Conservation (phyloP, 37 sponge, comb jelly and placozoan species). For the Cliona cf. orientalis region DNA sequence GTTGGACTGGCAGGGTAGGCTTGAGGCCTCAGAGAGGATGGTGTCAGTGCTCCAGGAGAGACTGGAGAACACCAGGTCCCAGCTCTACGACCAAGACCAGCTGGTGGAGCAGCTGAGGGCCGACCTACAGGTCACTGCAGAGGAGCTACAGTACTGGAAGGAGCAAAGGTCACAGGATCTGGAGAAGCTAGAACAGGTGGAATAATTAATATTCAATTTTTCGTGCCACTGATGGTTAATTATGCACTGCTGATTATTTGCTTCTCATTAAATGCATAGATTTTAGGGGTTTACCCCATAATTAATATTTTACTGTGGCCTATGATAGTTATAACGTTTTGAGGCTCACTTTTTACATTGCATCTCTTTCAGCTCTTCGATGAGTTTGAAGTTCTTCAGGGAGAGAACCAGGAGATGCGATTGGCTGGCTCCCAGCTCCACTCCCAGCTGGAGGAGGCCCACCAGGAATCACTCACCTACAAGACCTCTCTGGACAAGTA, state of each 20-base stretch:
- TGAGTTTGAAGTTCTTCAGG: conserved; percentile 39
- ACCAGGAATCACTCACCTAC: neutral
- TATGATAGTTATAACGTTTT: neutral
- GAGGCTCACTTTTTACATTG: neutral
- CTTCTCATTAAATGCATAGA: neutral
- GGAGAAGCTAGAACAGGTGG: conserved; percentile 31
- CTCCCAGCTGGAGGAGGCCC: conserved; percentile 3
- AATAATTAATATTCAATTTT: neutral
- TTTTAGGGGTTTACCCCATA: neutral
- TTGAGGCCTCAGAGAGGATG: conserved; percentile 6
- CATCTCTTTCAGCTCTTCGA: neutral
- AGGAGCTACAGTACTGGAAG: conserved; percentile 33
- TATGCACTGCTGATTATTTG: neutral
- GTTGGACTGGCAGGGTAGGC: conserved; percentile 10
- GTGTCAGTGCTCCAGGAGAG: conserved; percentile 30
- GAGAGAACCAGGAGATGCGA: neutral
- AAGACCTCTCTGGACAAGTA: conserved; percentile 3
- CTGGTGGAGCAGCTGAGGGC: conserved; percentile 16
- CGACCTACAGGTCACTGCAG: conserved; percentile 15
- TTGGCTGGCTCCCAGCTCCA: neutral
- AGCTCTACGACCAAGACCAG: conserved; percentile 21
- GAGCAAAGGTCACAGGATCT: conserved; percentile 28
- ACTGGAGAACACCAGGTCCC: conserved; percentile 25
- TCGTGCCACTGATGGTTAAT: neutral
- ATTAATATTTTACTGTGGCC: too few species aligned